Base-by-base conservation (phyloP, 2,797 vertebrate genomes). In the Manis javanica region DNA sequence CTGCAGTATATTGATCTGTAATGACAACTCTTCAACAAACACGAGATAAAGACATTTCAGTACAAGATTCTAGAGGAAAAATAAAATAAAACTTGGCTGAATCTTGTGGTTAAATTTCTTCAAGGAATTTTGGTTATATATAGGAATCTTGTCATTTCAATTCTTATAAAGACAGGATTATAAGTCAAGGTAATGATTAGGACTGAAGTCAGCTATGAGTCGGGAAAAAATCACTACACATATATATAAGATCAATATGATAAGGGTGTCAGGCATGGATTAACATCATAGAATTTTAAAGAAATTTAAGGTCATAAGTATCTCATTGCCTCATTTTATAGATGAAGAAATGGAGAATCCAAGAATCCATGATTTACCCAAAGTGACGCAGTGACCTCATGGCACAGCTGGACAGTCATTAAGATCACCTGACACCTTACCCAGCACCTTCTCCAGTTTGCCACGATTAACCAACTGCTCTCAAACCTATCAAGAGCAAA, bases 171-270 rank as follows among this genome's bases (percentile, higher is more conserved):
- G 53, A 81, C 95, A 94, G 83, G 3, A 51, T 0, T 88, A 9
- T 78, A 74, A 72, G 68, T 78, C 26, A 72, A 94, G 74, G 21
- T 63, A 92, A 72, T 89, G 64, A 86, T 82, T 78, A 93, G 68
- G 21, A 49, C 26, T 93, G 19, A 79, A 89, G 9, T 63, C 19
- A 82, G 12, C 10, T 64, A 86, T 49, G 37, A 81, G 15, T 78
- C 84, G 31, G 16, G 21, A 23, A 74, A 34, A 59, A 81, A 75
- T 79, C 63, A 92, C 24, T 87, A 51, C 4, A 15, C 66, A 16
- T 79, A 53, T 64, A 69, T 75, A 13, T 61, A n/a, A 34, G 5
- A 79, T 71, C 53, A 49, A 46, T 74, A 87, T 37, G 49, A 16
- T 53, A 90, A 71, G 3, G 7, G 12, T 66, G 3, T 57, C 75